These are phyloP conservation scores for Mus minutoides DNA, from an alignment of 2,797 vertebrate genomes.

Conservation along the genomic window DNA sequence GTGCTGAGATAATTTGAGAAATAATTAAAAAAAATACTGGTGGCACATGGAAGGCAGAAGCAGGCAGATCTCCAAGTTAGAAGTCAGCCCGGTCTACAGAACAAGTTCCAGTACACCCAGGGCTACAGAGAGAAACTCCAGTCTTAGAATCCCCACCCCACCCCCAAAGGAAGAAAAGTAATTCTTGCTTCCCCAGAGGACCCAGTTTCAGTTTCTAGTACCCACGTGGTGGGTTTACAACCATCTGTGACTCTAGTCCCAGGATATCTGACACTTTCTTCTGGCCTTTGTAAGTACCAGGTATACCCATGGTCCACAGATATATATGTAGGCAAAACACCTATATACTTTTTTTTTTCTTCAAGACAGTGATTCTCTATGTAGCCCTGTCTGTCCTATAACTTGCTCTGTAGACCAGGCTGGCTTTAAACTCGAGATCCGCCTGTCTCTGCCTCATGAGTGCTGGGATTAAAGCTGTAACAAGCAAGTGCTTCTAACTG, in stretches of 20 bases:
- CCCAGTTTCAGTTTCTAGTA: not conserved
- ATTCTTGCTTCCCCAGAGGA: not conserved
- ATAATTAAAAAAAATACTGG: conserved; percentile 52
- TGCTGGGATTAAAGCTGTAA: not conserved
- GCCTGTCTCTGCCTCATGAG: not conserved
- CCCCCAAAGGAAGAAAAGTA: not conserved
- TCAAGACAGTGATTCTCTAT: not conserved
- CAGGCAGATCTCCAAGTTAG: not conserved
- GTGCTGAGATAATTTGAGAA: conserved; percentile 46
- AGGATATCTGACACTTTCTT: not conserved
- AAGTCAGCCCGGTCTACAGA: not conserved
- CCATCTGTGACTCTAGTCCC: not conserved
- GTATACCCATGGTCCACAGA: not conserved
- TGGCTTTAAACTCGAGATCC: not conserved
- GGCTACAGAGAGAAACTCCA: not conserved
- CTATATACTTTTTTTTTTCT: not conserved
- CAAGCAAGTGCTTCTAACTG: not conserved
- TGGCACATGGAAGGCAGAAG: not conserved
- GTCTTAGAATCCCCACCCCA: not conserved
- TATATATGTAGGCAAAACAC: not conserved
- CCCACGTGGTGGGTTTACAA: not conserved
- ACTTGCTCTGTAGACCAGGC: not conserved
- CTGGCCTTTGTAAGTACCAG: not conserved
- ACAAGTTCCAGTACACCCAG: not conserved
- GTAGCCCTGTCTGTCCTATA: not conserved